A percentile compares a stretch with the other conserved stretches of the same genome.
phyloP scores from a whole-genome alignment of 2,888 invertebrate species.

The Drosophila engyochracea region DNA sequence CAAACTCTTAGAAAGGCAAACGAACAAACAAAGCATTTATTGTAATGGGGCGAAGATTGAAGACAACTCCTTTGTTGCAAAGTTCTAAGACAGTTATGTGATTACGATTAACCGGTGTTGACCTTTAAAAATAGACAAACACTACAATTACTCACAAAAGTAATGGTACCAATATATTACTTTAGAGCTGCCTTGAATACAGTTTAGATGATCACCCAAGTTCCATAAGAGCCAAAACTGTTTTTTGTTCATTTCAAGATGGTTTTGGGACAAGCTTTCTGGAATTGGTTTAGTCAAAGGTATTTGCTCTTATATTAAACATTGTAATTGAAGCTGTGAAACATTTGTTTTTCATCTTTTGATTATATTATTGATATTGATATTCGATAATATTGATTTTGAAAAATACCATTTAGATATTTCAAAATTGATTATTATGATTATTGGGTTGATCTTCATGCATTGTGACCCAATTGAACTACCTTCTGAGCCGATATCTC shows the following conservation, averaged over 20 bases:
- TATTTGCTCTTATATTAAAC: background rate
- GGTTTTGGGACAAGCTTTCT: background rate
- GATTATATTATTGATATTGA: background rate
- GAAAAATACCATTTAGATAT: too few relatives aligned
- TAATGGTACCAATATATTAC: background rate
- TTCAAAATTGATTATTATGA: background rate
- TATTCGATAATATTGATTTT: too few relatives aligned
- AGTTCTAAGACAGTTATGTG: background rate
- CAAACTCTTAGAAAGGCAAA: constrained; percentile 3
- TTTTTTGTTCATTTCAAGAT: background rate
- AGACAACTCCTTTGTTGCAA: background rate
- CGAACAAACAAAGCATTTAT: background rate
- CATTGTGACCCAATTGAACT: background rate
- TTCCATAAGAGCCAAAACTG: background rate
- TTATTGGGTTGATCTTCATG: background rate
- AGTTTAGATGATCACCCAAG: background rate
- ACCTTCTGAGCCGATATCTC: background rate
- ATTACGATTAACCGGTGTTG: background rate
- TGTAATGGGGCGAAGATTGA: background rate
- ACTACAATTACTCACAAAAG: background rate
- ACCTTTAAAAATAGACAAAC: background rate
- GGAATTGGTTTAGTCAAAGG: background rate
- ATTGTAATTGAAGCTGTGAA: background rate
- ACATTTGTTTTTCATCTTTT: too few relatives aligned
- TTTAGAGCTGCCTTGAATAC: background rate